phyloP scores from a whole-genome alignment of 2,113 vertebrate species.

The Xenus cinereus region DNA sequence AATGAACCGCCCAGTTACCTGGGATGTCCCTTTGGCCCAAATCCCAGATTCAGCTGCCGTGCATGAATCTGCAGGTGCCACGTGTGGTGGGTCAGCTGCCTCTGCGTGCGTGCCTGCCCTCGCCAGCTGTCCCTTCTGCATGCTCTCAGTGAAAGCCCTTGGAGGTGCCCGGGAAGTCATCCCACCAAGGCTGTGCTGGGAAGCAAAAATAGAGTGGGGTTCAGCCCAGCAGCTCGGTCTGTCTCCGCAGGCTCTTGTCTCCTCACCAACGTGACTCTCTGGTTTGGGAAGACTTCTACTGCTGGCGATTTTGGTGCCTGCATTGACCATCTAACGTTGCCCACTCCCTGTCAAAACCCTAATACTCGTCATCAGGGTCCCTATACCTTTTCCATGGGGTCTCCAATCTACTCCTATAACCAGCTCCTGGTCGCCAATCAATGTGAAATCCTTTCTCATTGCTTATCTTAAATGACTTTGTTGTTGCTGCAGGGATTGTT shows the following conservation, averaged over 20 bases:
- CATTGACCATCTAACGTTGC: neutral
- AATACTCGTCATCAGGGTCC: neutral
- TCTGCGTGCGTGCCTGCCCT: neutral
- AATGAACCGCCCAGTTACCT: neutral
- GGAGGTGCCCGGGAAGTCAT: neutral
- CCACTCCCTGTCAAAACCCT: neutral
- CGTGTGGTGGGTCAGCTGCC: neutral
- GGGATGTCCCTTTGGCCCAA: neutral
- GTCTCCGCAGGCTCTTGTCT: neutral
- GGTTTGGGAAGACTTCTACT: neutral
- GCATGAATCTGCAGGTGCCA: neutral
- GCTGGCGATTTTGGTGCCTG: neutral
- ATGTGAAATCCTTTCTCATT: neutral
- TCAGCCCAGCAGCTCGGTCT: neutral
- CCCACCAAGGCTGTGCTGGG: neutral
- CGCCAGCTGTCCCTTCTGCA: neutral
- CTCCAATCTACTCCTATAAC: neutral
- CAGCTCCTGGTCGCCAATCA: neutral
- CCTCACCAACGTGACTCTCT: accelerated
- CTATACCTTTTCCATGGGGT: neutral
- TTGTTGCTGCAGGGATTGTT: neutral
- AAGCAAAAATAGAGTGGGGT: neutral
- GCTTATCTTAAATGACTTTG: neutral
- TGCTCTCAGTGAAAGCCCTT: neutral
- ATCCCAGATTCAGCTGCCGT: neutral